phyloP scores from a whole-genome alignment of 2,113 vertebrate genomes.

The Lutjanus erythropterus region DNA sequence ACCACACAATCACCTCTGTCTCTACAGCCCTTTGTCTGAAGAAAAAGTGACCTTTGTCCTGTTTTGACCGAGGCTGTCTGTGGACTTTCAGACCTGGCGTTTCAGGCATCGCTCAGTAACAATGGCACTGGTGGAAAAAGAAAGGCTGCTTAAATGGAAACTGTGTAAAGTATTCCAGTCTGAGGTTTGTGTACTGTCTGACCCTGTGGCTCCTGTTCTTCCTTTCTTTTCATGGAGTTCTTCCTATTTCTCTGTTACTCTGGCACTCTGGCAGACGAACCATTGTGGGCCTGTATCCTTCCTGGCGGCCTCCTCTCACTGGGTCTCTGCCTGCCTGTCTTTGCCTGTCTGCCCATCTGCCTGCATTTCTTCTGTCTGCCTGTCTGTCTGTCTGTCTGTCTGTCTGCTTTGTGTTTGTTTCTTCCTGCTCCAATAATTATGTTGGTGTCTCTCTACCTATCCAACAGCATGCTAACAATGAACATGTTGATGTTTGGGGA shows the following conservation, averaged over 20 bases:
- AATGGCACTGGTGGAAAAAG: constrained; percentile 54
- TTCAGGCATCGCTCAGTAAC: constrained; percentile 21
- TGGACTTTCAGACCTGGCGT: constrained; percentile 27
- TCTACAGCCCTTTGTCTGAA: constrained; percentile 46
- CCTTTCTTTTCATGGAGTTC: constrained; percentile 59
- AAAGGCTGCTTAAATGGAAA: constrained; percentile 53
- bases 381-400: constrained; percentile 18
- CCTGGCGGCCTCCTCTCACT: constrained; percentile 41
- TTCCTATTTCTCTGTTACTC: constrained; percentile 50
- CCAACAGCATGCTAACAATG: neutral
- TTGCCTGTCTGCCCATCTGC: constrained; percentile 8
- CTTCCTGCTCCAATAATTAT: neutral
- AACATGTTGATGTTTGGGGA: too few relatives aligned
- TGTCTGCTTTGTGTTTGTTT: constrained; percentile 15
- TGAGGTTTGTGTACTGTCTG: constrained; percentile 56
- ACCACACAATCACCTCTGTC: constrained; percentile 50
- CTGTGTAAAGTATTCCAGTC: constrained; percentile 60
- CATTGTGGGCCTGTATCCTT: constrained; percentile 66
- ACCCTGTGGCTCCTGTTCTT: constrained; percentile 58
- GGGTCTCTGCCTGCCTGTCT: constrained; percentile 11
- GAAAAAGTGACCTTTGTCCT: constrained; percentile 50
- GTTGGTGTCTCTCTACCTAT: neutral
- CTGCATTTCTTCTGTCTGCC: constrained; percentile 11
- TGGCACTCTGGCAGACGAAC: constrained; percentile 32
- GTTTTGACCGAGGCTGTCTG: constrained; percentile 28